These are phyloP conservation scores for Myripristis murdjan DNA, from an alignment of 2,797 vertebrate species.

Conservation along the genomic window DNA sequence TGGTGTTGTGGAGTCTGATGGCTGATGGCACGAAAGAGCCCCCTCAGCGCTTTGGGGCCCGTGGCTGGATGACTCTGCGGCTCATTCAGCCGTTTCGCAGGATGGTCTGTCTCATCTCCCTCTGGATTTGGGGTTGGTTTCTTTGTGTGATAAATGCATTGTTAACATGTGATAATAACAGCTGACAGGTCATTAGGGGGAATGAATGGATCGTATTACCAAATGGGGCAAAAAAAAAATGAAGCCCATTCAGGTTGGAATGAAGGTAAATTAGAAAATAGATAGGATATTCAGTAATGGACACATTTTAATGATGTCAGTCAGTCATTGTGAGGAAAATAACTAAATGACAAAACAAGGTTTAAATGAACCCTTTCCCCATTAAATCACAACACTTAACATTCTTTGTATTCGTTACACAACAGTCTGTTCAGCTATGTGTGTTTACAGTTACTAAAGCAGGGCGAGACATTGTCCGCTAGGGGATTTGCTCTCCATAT, in stretches of 20 bases:
- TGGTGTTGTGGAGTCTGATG: too few species aligned
- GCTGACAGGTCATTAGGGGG: conserved; percentile 42
- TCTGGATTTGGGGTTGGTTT: background rate
- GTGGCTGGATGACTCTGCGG: too few species aligned
- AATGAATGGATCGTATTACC: conserved; percentile 48
- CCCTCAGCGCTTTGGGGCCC: too few species aligned
- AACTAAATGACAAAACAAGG: conserved; percentile 29
- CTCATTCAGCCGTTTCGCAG: too few species aligned
- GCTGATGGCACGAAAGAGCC: too few species aligned
- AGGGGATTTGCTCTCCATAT: conserved; percentile 61
- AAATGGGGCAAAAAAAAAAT: conserved; percentile 49
- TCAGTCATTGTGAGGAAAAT: conserved; percentile 50
- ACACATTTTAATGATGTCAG: conserved; percentile 53
- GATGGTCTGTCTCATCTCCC: background rate
- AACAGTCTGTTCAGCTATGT: conserved; percentile 53
- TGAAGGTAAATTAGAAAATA: conserved; percentile 57
- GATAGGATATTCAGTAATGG: conserved; percentile 33
- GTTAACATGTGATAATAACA: conserved; percentile 51
- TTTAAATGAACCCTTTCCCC: conserved; percentile 42
- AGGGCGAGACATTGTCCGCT: conserved; percentile 32
- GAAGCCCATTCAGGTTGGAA: conserved; percentile 43
- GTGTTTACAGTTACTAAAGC: conserved; percentile 56
- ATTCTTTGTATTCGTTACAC: conserved; percentile 35
- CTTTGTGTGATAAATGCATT: conserved; percentile 40
- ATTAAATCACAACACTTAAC: conserved; percentile 42